Percentiles rank a stretch among this genome's conserved stretches.
phyloP scores from a whole-genome alignment of 2,113 vertebrate species.

The Larimichthys polyactis region DNA sequence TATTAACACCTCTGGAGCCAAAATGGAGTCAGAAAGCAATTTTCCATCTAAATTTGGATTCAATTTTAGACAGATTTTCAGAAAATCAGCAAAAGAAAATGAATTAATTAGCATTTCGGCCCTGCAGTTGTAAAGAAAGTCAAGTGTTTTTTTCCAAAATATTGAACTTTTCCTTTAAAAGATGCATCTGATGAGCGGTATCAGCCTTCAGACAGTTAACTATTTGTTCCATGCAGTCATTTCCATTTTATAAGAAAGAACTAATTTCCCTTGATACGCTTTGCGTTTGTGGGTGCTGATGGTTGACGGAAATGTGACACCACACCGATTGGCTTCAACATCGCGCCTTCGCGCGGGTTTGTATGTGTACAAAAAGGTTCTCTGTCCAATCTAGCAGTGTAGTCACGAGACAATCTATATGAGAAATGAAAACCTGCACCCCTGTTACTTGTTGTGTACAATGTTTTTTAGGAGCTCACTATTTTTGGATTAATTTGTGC shows the following conservation, averaged over 20 bases:
- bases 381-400: constrained; percentile 74
- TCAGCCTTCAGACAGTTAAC: neutral
- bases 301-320: constrained; percentile 71
- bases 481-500: constrained; percentile 93
- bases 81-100: neutral
- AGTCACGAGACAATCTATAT: constrained; percentile 83
- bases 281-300: constrained; percentile 45
- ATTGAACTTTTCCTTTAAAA: neutral
- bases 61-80: neutral
- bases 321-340: constrained; percentile 59
- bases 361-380: constrained; percentile 70
- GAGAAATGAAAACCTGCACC: constrained; percentile 78
- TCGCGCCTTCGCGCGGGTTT: constrained; percentile 44
- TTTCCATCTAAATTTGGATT: neutral
- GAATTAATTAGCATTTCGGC: neutral
- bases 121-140: no score
- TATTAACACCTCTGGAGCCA: neutral
- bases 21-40: no score
- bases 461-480: constrained; percentile 89
- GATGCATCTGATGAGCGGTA: neutral
- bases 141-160: neutral
- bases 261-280: neutral
- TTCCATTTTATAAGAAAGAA: constrained; percentile 18
- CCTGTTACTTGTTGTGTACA: constrained; percentile 88
- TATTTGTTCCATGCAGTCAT: constrained; percentile 4